Percentiles rank a stretch among this genome's conserved stretches.
phyloP scores from a whole-genome alignment of 2,113 vertebrate genomes.

The Tor tambroides region DNA sequence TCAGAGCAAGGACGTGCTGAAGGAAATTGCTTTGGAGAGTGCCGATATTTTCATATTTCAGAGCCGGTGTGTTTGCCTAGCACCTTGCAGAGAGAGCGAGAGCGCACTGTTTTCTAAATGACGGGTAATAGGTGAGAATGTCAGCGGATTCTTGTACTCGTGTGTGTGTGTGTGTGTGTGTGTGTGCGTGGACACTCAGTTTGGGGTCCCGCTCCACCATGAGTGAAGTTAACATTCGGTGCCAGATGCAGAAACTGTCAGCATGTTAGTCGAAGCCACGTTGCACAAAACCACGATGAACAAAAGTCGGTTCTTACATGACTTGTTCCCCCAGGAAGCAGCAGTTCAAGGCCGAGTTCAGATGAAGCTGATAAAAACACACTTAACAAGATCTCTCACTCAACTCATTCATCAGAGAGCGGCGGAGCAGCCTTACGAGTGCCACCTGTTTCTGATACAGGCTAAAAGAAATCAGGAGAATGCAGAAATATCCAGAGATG shows the following conservation, averaged over 20 bases:
- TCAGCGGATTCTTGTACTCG: conserved; percentile 61
- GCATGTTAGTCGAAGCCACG: conserved; percentile 45
- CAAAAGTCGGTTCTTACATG: conserved; percentile 57
- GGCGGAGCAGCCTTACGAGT: conserved; percentile 18
- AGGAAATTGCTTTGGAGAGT: conserved; percentile 63
- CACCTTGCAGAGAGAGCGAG: conserved; percentile 71
- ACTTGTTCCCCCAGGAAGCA: conserved; percentile 32
- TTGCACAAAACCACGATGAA: conserved; percentile 42
- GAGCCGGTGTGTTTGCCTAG: conserved; percentile 65
- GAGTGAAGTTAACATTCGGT: conserved; percentile 53
- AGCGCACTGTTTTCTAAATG: conserved; percentile 68
- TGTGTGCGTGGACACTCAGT: not conserved
- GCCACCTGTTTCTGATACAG: conserved; percentile 51
- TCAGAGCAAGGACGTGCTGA: conserved; percentile 50
- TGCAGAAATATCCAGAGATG: conserved; percentile 2
- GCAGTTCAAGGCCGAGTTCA: conserved; percentile 40
- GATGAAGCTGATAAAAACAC: conserved; percentile 43
- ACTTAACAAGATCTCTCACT: conserved; percentile 36
- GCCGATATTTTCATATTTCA: conserved; percentile 66
- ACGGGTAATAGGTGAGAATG: conserved; percentile 64
- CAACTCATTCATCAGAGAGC: conserved; percentile 41
- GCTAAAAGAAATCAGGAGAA: not conserved
- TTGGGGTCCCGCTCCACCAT: conserved; percentile 29
- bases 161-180: not conserved
- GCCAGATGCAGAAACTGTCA: conserved; percentile 59